Base-by-base conservation (phyloP, 2,888 invertebrate genomes). In the Rhagonycha fulva region DNA sequence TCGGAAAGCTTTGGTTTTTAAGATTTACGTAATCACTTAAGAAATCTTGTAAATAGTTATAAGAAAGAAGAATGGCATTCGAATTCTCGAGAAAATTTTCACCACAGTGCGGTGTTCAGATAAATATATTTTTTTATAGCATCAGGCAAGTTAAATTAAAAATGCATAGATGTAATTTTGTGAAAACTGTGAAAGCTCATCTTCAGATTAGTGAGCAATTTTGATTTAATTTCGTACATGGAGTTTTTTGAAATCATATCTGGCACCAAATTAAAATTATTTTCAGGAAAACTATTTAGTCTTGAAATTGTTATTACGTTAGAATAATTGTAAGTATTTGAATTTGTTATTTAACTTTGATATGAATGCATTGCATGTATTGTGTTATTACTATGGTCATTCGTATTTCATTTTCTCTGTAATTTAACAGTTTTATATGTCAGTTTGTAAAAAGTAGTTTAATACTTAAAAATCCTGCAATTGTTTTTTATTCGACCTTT, bases 401-500 rank as follows among this genome's bases (percentile, higher is more conserved):
- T 28, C 19, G 26, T 5, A 12, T 14, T 62, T 60, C 30, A 70
- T 32, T 68, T 68, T 72, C 74, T 69, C 63, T 74, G 71, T 74
- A 71, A 77, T 77, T 77, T 74, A 74, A 28, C 60, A 71, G 71
- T 71, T 76, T 71, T 63, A 62, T 76, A 74, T 72, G 74, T 77
- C 76, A 74, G 72, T 70, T 47, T 71, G n/a, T 68, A 62, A 74
- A 76, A 76, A 71, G 67, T 71, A 71, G 68, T 70, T 76, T 74
- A 74, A 77, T 74, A 74, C 68, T 74, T 72, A 74, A 76, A 76
- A 74, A 70, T 26, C 23, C 68, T 62, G 68, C 73, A 74, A 76
- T 77, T 74, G 76, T 74, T 74, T 77, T 74, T 74, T 74, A 77
- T 74, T 71, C 76, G 71, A 74, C 76, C 76, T 77, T 77, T 77